A percentile compares a stretch with the other conserved stretches of the same genome.
Evolutionary conservation across 2,888 invertebrate genomes (phyloP).

Genomic region (Trachelus stipa): DNA sequence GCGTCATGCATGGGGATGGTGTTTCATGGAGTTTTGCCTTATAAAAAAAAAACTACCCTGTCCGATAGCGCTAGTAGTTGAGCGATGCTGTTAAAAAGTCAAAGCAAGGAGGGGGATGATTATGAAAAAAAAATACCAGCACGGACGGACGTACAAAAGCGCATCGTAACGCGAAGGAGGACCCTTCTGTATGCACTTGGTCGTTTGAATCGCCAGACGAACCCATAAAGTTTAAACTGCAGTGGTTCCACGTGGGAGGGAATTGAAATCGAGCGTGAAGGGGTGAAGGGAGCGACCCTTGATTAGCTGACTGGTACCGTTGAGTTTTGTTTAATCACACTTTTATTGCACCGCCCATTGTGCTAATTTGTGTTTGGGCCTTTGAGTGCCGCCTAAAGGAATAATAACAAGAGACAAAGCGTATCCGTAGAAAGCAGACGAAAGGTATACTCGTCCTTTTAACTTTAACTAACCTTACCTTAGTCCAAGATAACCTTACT

Average conservation of each 20-base stretch:
- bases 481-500: background rate
- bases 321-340: conserved; percentile 31
- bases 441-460: too few species aligned
- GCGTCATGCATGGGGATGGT: background rate
- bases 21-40: background rate
- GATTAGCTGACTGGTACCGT: conserved; percentile 41
- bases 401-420: background rate
- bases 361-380: conserved; percentile 33
- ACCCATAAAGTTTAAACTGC: background rate
- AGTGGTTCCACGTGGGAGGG: conserved; percentile 22
- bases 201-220: background rate
- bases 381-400: background rate
- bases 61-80: background rate
- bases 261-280: conserved; percentile 33
- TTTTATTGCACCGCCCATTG: conserved; percentile 21
- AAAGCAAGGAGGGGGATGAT: background rate
- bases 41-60: background rate
- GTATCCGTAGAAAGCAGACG: background rate
- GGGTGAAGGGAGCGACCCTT: conserved; percentile 22
- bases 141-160: background rate
- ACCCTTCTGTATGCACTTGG: background rate
- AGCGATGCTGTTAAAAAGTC: background rate
- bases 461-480: background rate
- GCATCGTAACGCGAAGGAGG: background rate
- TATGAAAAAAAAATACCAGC: background rate